These are phyloP conservation scores for Xyrauchen texanus DNA, from an alignment of 2,113 vertebrate species.

Conservation along the genomic window DNA sequence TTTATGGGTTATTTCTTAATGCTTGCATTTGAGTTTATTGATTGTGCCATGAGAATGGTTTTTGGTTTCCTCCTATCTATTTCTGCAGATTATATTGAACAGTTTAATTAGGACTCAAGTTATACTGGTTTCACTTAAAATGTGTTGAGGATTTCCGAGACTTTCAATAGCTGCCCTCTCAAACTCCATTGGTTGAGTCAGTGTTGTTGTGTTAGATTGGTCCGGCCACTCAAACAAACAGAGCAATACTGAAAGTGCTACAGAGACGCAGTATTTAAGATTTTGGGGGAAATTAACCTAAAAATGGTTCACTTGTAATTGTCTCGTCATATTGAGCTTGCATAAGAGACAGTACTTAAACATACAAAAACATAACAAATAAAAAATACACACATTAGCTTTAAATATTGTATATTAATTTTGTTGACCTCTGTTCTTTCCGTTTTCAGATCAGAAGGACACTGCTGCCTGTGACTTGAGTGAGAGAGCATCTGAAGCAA, in stretches of 20 bases:
- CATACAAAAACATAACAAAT: too few relatives aligned
- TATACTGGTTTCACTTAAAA: not conserved
- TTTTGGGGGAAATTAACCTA: too few relatives aligned
- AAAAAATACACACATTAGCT: too few relatives aligned
- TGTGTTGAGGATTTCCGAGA: not conserved
- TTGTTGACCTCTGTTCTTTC: conserved; percentile 40
- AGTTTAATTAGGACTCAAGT: not conserved
- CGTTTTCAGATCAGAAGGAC: conserved; percentile 57
- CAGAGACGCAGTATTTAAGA: too few relatives aligned
- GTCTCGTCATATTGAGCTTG: too few relatives aligned
- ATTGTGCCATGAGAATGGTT: not conserved
- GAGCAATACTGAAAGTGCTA: too few relatives aligned
- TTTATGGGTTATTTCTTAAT: conserved; percentile 45
- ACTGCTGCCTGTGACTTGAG: conserved; percentile 30
- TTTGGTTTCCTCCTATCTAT: not conserved
- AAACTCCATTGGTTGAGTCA: too few relatives aligned
- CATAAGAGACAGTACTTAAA: too few relatives aligned
- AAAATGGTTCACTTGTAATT: too few relatives aligned
- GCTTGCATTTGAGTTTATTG: conserved; percentile 33
- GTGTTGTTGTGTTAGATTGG: too few relatives aligned
- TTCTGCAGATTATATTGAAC: not conserved
- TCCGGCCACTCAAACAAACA: too few relatives aligned
- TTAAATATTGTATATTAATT: not conserved
- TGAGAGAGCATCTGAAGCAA: conserved; percentile 32
- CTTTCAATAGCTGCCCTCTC: too few relatives aligned